A percentile compares a stretch with the other conserved stretches of the same genome.
phyloP scores from a whole-genome alignment of 2,113 vertebrate genomes.

The Cygnus atratus region DNA sequence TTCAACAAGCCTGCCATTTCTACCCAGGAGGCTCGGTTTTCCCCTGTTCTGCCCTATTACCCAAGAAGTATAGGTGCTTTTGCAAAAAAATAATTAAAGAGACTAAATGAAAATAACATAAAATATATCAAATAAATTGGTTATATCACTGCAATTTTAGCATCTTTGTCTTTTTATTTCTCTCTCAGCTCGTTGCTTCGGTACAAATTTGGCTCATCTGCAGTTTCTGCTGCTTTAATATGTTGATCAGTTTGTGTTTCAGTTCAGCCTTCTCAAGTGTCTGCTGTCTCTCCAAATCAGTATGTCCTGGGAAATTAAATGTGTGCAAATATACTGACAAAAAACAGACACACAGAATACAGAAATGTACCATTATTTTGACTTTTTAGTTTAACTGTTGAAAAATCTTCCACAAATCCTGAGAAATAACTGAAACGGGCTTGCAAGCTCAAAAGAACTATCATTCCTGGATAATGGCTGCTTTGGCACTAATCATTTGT shows the following conservation, averaged over 20 bases:
- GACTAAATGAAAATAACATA: background rate
- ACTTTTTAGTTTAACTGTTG: background rate
- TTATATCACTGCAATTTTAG: background rate
- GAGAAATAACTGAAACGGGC: background rate
- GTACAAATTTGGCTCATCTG: background rate
- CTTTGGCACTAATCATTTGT: background rate
- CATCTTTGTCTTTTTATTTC: background rate
- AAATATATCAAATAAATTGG: background rate
- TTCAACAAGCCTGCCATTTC: background rate
- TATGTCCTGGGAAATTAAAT: background rate
- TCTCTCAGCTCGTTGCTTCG: background rate
- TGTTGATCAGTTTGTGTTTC: background rate
- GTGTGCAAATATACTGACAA: background rate
- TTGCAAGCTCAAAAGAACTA: background rate
- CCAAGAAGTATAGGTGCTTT: background rate
- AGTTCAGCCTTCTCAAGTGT: background rate
- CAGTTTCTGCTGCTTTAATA: background rate
- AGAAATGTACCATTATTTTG: background rate
- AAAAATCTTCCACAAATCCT: background rate
- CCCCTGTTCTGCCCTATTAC: background rate
- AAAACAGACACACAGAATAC: background rate
- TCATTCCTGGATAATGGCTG: background rate
- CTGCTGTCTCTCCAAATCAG: conserved; percentile 11
- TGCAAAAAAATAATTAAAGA: background rate
- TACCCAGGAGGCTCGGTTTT: background rate